Conservation (phyloP, 1,140 invertebrate species). For the Tetramorium parvispinum region DNA sequence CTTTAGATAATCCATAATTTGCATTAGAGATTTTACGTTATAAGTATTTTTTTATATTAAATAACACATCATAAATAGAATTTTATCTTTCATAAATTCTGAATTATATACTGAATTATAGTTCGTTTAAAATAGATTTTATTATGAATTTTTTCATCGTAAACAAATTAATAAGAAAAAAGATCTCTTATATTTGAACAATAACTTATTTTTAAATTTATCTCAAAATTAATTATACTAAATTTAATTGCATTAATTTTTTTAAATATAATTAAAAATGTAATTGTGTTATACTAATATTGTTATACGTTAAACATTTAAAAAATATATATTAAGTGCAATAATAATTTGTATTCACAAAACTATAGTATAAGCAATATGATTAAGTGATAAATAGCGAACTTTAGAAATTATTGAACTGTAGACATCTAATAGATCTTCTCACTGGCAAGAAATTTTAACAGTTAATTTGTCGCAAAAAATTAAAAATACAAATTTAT, state of each 20-base stretch:
- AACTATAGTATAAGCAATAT: background rate
- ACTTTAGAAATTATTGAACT: background rate
- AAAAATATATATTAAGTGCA: background rate
- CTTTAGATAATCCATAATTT: background rate
- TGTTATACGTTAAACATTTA: background rate
- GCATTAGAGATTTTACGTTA: background rate
- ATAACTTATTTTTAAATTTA: slow-evolving; percentile 8
- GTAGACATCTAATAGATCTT: background rate
- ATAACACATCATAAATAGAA: background rate
- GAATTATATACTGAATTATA: background rate
- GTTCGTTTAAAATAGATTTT: background rate
- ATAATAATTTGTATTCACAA: background rate
- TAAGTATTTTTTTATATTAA: background rate
- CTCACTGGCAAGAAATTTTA: background rate
- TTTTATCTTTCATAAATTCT: background rate
- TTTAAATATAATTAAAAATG: background rate
- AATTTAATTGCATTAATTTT: slow-evolving; percentile 11
- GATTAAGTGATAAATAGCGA: background rate
- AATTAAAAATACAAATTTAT: background rate
- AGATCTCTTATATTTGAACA: background rate
- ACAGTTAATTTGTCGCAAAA: background rate
- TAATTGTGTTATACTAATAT: background rate
- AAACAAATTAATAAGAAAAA: background rate
- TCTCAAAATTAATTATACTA: background rate
- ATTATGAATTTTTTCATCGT: background rate